A percentile compares a stretch with the other conserved stretches of the same genome.
These are phyloP conservation scores for Temnothorax nylanderi DNA, from an alignment of 1,140 invertebrate species.

Conservation along the genomic window DNA sequence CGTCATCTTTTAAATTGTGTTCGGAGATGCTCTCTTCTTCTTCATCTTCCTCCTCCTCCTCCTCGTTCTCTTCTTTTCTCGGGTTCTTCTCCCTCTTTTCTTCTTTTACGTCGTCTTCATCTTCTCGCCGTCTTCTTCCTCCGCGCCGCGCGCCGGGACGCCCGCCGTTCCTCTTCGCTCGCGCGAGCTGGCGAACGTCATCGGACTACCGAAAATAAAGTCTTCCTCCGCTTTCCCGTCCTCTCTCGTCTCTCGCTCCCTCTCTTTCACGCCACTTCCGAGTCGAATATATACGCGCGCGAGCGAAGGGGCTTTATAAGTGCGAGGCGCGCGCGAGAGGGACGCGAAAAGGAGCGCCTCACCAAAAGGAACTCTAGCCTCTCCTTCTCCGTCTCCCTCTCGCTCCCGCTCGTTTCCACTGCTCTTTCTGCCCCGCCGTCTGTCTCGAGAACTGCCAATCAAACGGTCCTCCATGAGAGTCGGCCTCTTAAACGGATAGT, in stretches of 20 bases:
- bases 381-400: neutral
- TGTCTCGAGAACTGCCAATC: constrained; percentile 74
- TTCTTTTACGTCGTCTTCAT: constrained; percentile 61
- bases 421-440: constrained; percentile 31
- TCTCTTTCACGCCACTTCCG: constrained; percentile 65
- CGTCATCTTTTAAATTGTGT: constrained; percentile 64
- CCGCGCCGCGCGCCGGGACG: constrained; percentile 35
- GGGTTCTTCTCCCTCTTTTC: constrained; percentile 11
- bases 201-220: constrained; percentile 72
- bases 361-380: constrained; percentile 37
- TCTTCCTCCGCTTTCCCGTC: constrained; percentile 63
- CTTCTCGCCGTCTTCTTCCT: constrained; percentile 46
- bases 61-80: constrained; percentile 29
- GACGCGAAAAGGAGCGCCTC: constrained; percentile 34
- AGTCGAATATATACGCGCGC: constrained; percentile 51
- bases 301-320: constrained; percentile 63
- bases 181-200: constrained; percentile 65
- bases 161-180: constrained; percentile 48
- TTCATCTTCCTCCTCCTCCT: constrained; percentile 46
- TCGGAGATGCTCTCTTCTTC: constrained; percentile 41
- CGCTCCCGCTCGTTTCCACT: neutral
- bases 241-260: constrained; percentile 38
- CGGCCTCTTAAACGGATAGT: constrained; percentile 72
- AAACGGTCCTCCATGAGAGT: constrained; percentile 63
- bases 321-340: constrained; percentile 40